Evolutionary conservation across 2,888 invertebrate genomes (phyloP).

Genomic region (Nemoura dubitans): DNA sequence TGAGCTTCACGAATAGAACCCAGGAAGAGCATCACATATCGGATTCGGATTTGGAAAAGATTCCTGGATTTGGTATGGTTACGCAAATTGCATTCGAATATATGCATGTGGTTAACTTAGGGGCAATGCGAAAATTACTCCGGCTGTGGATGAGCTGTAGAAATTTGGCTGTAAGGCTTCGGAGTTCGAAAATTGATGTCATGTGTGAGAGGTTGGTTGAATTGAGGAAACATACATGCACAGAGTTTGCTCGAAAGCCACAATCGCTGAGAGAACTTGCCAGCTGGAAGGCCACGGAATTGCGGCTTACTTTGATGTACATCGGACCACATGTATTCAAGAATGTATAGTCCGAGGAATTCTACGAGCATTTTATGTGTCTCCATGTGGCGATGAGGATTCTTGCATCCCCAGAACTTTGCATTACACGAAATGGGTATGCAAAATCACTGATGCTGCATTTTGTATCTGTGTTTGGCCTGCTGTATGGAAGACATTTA

Average conservation of each 20-base stretch:
- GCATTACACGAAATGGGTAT: slow-evolving; percentile 41
- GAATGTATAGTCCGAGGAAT: not conserved
- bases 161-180: not conserved
- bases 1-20: slow-evolving; percentile 42
- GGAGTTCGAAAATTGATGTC: slow-evolving; percentile 22
- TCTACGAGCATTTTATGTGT: slow-evolving; percentile 16
- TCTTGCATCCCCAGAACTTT: slow-evolving; percentile 27
- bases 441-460: slow-evolving; percentile 49
- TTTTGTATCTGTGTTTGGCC: slow-evolving; percentile 51
- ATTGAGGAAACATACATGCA: slow-evolving; percentile 1
- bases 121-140: slow-evolving; percentile 16
- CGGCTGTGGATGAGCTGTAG: slow-evolving; percentile 9
- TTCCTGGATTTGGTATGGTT: slow-evolving; percentile 31
- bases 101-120: slow-evolving; percentile 3
- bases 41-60: slow-evolving; percentile 14
- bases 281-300: slow-evolving; percentile 30
- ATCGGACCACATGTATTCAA: too few species aligned
- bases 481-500: slow-evolving; percentile 50
- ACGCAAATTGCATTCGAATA: not conserved
- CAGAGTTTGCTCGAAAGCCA: slow-evolving; percentile 53
- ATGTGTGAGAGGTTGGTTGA: not conserved
- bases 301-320: not conserved
- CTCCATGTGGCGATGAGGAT: slow-evolving; percentile 27
- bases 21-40: slow-evolving; percentile 47
- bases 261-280: slow-evolving; percentile 49